Percentiles rank a stretch among this genome's conserved stretches.
Conservation (phyloP, 2,797 vertebrate genomes). For the Bovichtus diacanthus region DNA sequence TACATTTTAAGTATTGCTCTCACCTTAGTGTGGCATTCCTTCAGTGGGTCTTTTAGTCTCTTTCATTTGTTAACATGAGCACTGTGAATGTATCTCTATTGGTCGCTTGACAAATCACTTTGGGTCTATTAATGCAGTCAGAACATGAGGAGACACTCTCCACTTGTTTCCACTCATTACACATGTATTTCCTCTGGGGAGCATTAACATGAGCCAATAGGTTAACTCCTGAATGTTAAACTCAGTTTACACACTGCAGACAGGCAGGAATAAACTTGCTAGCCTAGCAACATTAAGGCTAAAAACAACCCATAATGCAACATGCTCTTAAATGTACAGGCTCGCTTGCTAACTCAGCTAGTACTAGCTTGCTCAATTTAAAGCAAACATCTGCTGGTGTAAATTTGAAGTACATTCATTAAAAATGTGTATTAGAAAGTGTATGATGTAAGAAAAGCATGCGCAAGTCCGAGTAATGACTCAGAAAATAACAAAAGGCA, state of each 20-base stretch:
- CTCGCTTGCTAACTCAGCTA: background rate
- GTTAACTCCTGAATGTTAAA: background rate
- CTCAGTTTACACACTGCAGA: background rate
- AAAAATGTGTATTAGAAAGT: too few relatives aligned
- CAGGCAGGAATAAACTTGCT: background rate
- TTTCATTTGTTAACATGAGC: background rate
- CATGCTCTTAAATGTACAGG: background rate
- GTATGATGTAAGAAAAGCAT: too few relatives aligned
- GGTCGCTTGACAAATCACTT: background rate
- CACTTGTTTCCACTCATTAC: background rate
- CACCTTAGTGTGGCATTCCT: background rate
- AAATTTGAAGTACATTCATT: too few relatives aligned
- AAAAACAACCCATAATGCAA: background rate
- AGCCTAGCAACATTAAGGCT: background rate
- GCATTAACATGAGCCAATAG: too few relatives aligned
- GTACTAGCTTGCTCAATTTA: conserved; percentile 3
- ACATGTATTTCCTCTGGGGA: background rate
- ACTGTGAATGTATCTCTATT: background rate
- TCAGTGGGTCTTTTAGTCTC: background rate
- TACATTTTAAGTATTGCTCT: background rate
- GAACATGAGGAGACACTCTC: background rate
- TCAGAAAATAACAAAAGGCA: too few relatives aligned
- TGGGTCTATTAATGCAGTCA: background rate
- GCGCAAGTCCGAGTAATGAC: too few relatives aligned
- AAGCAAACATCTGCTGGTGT: conserved; percentile 4